Percentiles rank a stretch among this genome's conserved stretches.
Evolutionary conservation across 2,888 invertebrate species (phyloP).

Genomic region (Lagria hirta): DNA sequence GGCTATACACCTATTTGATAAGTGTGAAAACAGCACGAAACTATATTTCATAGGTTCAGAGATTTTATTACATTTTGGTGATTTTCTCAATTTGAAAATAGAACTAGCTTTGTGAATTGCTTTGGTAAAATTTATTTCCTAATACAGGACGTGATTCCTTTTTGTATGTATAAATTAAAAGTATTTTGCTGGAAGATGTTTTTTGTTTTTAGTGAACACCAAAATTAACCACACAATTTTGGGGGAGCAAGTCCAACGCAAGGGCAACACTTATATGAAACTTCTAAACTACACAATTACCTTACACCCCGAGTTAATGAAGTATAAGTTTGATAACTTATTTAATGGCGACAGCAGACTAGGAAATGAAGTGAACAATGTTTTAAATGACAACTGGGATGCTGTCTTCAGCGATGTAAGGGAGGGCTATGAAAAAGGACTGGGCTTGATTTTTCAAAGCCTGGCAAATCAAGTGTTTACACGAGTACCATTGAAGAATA

Average conservation of each 20-base stretch:
- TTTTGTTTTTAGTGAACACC: slow-evolving; percentile 58
- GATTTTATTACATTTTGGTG: no score
- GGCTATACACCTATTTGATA: no score
- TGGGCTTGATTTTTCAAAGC: slow-evolving; percentile 66
- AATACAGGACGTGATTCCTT: no score
- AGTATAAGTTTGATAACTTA: slow-evolving; percentile 67
- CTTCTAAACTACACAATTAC: slow-evolving; percentile 64
- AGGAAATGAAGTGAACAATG: slow-evolving; percentile 44
- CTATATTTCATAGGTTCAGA: no score
- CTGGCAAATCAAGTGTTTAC: slow-evolving; percentile 69
- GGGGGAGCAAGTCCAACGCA: slow-evolving; percentile 62
- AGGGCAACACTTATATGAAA: slow-evolving; percentile 66
- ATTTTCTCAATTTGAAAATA: no score
- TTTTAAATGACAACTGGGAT: slow-evolving; percentile 49
- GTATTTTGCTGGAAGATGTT: no score
- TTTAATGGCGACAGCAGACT: slow-evolving; percentile 51
- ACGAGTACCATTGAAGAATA: slow-evolving; percentile 66
- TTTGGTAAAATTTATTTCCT: no score
- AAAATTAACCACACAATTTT: slow-evolving; percentile 64
- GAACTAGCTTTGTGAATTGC: no score
- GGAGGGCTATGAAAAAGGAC: slow-evolving; percentile 67
- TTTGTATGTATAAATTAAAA: no score
- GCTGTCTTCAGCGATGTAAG: slow-evolving; percentile 56
- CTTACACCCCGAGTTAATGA: slow-evolving; percentile 63
- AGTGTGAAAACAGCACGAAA: no score